phyloP scores from a whole-genome alignment of 2,888 invertebrate species.

The Belgica antarctica region DNA sequence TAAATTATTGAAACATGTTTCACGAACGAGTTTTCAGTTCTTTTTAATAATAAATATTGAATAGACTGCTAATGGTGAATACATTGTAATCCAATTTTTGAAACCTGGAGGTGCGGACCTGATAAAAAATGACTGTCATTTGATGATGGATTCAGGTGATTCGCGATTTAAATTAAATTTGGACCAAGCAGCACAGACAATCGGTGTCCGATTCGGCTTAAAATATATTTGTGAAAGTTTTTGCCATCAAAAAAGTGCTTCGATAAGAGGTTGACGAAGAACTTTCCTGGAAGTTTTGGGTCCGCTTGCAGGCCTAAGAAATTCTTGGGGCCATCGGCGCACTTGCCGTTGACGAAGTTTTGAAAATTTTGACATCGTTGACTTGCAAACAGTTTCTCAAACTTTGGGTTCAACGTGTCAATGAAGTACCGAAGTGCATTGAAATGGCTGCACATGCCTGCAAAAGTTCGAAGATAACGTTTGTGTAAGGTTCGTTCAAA shows the following conservation, averaged over 20 bases:
- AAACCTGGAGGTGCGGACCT: not conserved
- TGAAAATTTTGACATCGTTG: not conserved
- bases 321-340: slow-evolving; percentile 1
- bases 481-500: not conserved
- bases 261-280: slow-evolving; percentile 14
- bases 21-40: not conserved
- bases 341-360: not conserved
- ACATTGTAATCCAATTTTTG: slow-evolving; percentile 4
- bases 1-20: slow-evolving; percentile 19
- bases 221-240: not conserved
- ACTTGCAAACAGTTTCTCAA: slow-evolving; percentile 7
- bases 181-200: not conserved
- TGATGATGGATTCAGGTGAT: not conserved
- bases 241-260: not conserved
- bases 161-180: slow-evolving; percentile 9
- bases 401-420: not conserved
- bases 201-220: slow-evolving; percentile 14
- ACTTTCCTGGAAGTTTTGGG: not conserved
- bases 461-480: not conserved
- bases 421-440: slow-evolving; percentile 25
- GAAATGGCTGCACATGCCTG: slow-evolving; percentile 37
- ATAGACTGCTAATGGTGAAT: not conserved
- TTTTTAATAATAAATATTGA: slow-evolving; percentile 17
- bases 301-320: slow-evolving; percentile 25
- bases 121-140: not conserved